Evolutionary conservation across 2,797 vertebrate species (phyloP).

Genomic region (Notolabrus celidotus): DNA sequence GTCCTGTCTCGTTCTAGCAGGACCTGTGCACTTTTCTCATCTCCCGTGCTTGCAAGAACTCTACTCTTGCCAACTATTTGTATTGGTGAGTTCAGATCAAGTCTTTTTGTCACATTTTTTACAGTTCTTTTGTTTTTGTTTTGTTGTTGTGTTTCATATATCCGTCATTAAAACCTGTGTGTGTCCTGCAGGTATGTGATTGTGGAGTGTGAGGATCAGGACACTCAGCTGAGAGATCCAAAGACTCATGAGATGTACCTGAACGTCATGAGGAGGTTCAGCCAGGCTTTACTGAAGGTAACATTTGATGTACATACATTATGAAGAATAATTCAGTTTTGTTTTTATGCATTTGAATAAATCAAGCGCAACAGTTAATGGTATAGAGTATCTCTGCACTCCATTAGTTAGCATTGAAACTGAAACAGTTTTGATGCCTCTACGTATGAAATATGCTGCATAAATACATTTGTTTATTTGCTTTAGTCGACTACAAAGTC

Average conservation of each 20-base stretch:
- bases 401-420: too few species aligned
- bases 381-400: too few species aligned
- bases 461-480: too few species aligned
- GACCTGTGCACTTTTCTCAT: slow-evolving; percentile 98
- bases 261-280: slow-evolving; percentile 97
- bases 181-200: slow-evolving; percentile 92
- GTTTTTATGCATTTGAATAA: too few species aligned
- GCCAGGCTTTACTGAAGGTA: slow-evolving; percentile 97
- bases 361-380: too few species aligned
- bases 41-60: slow-evolving; percentile 98
- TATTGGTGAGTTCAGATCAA: slow-evolving; percentile 89
- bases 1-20: slow-evolving; percentile 84
- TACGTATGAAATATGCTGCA: too few species aligned
- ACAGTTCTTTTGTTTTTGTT: too few species aligned
- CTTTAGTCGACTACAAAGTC: too few species aligned
- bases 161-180: too few species aligned
- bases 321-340: neutral
- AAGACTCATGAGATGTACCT: slow-evolving; percentile 99
- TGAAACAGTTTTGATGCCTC: too few species aligned
- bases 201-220: slow-evolving; percentile 98
- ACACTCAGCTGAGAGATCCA: slow-evolving; percentile 96
- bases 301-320: neutral
- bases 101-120: too few species aligned
- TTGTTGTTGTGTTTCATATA: too few species aligned
- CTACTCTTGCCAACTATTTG: slow-evolving; percentile 96